phyloP scores from a whole-genome alignment of 2,888 invertebrate genomes.

The Agonopterix alstromeriana region DNA sequence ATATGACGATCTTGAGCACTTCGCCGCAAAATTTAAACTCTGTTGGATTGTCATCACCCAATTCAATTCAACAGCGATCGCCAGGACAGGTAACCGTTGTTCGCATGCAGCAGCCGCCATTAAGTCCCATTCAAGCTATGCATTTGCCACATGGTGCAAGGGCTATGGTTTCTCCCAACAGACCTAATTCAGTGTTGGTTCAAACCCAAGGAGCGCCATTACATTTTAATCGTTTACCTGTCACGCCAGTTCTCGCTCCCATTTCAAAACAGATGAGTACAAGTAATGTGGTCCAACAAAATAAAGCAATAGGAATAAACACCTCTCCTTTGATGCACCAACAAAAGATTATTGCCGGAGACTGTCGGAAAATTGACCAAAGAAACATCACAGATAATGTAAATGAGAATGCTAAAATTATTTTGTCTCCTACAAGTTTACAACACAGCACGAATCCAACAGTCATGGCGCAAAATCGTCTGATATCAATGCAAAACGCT shows the following conservation, averaged over 20 bases:
- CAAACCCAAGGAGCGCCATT: slow-evolving; percentile 63
- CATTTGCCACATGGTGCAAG: slow-evolving; percentile 55
- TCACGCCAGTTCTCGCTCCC: slow-evolving; percentile 74
- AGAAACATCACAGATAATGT: slow-evolving; percentile 34
- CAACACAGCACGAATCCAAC: slow-evolving; percentile 54
- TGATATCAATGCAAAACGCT: slow-evolving; percentile 64
- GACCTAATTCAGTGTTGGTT: slow-evolving; percentile 63
- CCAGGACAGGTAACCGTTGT: slow-evolving; percentile 70
- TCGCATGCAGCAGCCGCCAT: slow-evolving; percentile 68
- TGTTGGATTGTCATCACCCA: slow-evolving; percentile 53
- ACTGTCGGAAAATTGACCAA: slow-evolving; percentile 45
- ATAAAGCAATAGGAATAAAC: slow-evolving; percentile 39
- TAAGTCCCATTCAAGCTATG: slow-evolving; percentile 63
- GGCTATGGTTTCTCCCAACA: slow-evolving; percentile 62
- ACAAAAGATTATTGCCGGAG: slow-evolving; percentile 53
- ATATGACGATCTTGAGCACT: slow-evolving; percentile 56
- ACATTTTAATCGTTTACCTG: slow-evolving; percentile 74
- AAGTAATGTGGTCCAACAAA: slow-evolving; percentile 59
- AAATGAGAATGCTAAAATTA: slow-evolving; percentile 55
- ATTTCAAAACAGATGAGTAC: slow-evolving; percentile 76
- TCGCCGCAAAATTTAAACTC: slow-evolving; percentile 53
- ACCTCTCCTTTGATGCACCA: slow-evolving; percentile 42
- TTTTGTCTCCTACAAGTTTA: slow-evolving; percentile 55
- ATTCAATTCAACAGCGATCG: slow-evolving; percentile 54
- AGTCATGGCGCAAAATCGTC: slow-evolving; percentile 63